Base-by-base conservation (phyloP, 2,797 vertebrate genomes). In the Synanceia verrucosa region DNA sequence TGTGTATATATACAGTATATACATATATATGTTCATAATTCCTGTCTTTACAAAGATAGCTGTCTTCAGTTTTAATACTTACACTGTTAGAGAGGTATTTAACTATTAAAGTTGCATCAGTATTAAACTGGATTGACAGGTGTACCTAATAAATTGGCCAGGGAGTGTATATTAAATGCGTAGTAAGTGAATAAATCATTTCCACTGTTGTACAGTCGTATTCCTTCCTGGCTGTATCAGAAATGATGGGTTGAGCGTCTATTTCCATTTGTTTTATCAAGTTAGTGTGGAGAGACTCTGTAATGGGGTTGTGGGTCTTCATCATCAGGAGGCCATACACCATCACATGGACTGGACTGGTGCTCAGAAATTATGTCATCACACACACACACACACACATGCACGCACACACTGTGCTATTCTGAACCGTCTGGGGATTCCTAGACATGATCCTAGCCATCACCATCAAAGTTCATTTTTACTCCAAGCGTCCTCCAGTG, bases 391-490 rank as follows among this genome's bases (percentile, higher is more conserved):
- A 71, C 44, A 63, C 52, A 74, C 66, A 46, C 44, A 47, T 36
- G 64, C 55, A 56, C 67, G 65, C 23, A 28, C 73, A 74, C 13
- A 50, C 9, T 53, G 52, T 69, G 81, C 75, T 80, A 79, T 76
- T 83, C 76, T 73, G 73, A 50, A 53, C 53, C 64, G 80, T 85
- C 86, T 88, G 77, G 79, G 88, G 79, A 82, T 74, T 90, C 83
- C 86, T 79, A 87, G 84, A 88, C 89, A 84, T 52, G 64, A 87
- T 84, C 83, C 87, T 78, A 91, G 83, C 87, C 88, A 82, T 85
- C 78, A 72, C 75, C 86, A 79, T 86, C 85, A 81, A 80, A 88
- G 79, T 85, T 87, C 77, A 84, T 82, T 84, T 87, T 86, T 87
- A 84, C 88, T 90, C 82, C 66, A 61, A 82, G 64, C 75, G 36